These are phyloP conservation scores for Ichneumoninae sp. DNA, from an alignment of 2,888 invertebrate genomes.

Conservation along the genomic window DNA sequence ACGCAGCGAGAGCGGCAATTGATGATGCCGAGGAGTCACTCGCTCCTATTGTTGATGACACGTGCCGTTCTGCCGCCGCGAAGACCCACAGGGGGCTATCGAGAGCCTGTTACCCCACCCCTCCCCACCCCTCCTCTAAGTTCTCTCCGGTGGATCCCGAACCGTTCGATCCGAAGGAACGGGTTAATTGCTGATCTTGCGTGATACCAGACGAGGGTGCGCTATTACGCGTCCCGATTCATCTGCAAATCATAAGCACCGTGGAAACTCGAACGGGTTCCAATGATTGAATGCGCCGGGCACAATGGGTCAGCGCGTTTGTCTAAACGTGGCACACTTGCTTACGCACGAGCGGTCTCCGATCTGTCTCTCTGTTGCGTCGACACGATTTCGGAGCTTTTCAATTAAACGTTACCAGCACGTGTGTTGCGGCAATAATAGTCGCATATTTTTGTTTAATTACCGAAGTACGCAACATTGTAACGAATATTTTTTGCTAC, in stretches of 20 bases:
- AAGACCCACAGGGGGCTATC: constrained; percentile 45
- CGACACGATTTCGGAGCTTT: constrained; percentile 66
- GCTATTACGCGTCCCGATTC: constrained; percentile 52
- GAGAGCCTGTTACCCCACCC: constrained; percentile 38
- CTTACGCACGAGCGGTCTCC: constrained; percentile 67
- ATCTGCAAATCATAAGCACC: constrained; percentile 77
- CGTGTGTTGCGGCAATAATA: background rate
- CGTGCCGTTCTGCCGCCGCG: constrained; percentile 76
- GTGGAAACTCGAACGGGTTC: constrained; percentile 76
- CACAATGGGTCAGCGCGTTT: constrained; percentile 54
- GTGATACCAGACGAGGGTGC: constrained; percentile 20
- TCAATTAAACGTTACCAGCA: background rate
- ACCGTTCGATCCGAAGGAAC: constrained; percentile 43
- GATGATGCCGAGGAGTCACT: constrained; percentile 82
- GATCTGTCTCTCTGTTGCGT: constrained; percentile 61
- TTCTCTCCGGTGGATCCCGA: constrained; percentile 16
- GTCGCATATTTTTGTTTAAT: background rate
- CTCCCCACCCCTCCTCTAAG: too few relatives aligned
- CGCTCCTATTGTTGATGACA: constrained; percentile 81
- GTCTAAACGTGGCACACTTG: constrained; percentile 62
- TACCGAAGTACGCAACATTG: background rate
- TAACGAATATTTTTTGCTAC: background rate
- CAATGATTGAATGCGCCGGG: constrained; percentile 58
- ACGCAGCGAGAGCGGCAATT: constrained; percentile 80
- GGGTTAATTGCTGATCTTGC: constrained; percentile 65